Evolutionary conservation across 1,140 invertebrate species (phyloP), one percentile per base, ranked within the genome.

Genomic region (Drosophila bifasciata): DNA sequence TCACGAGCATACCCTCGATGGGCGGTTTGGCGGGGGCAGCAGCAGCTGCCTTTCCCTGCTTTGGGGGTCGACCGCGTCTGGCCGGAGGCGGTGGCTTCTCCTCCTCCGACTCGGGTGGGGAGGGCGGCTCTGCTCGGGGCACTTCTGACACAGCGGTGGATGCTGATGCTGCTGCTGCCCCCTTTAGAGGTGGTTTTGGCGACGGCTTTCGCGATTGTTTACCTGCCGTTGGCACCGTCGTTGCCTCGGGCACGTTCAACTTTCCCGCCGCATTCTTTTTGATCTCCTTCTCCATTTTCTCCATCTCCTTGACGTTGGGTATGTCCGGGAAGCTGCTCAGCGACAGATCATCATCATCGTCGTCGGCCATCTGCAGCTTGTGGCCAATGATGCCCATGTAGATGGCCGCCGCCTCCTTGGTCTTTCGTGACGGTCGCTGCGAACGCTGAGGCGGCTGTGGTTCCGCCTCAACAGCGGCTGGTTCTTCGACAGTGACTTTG

Each of bases 321-420:
- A 95, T 88, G 79, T 95, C 94, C 0, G 94, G 94, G 86, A 94
- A 95, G 90, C 94, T 95, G 49, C 94, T 94, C 16, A 94, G 76
- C 1, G 94, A 95, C 2, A 93, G 77, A 79, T 93, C 93, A 73
- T 95, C 94, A 9, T 94, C 94, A 71, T 95, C 94, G 17, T 93
- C 93, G 6, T 93, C 91, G 66, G 94, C 94, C 51, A 92, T 77
- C 75, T 93, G 92, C 17, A 96, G 91, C 83, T 95, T 95, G 75
- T 95, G 94, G 7, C 94, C 95, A 21, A 96, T 92, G 69, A 96
- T 94, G 81, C 95, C 95, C 94, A 96, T 95, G 66, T 95, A 96
- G 21, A 95, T 93, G 16, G 95, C 93, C 13, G 95, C 95, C 49
- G 95, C 95, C 92, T 96, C 95, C 89, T 96, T 96, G 5, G 95